Evolutionary conservation across 2,797 vertebrate species (phyloP), one percentile per base, ranked within the genome.

Genomic region (Apogon hyalosoma): DNA sequence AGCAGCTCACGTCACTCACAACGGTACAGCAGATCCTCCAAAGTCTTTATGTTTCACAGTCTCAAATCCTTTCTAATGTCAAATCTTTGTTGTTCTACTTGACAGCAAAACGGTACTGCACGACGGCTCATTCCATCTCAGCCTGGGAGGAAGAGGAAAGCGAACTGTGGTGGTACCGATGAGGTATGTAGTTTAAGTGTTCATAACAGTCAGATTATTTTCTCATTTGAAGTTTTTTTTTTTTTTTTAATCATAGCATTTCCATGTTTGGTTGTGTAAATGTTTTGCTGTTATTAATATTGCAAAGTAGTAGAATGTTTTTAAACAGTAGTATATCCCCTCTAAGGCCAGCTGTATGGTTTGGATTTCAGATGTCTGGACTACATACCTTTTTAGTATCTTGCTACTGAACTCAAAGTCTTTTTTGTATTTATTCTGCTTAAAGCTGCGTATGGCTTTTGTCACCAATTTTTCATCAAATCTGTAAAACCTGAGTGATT

Each of bases 131-230:
- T 96, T 77, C 93, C 96, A 0, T 80, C 95, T 42, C 95, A 95
- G 82, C 94, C 95, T 0, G 96, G 96, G 12, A 92, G 96, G 83
- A 98, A 97, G 81, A 93, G 96, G 53, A 98, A 98, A 71, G 95
- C 94, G 0, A 96, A 94, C 56, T 96, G 95, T 63, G 92, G 96
- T 28, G 94, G 93, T 63, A 87, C 94, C 0, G 96, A 97, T 4
- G 96, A 97, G 95, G 96, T 97, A 52, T 12, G 48, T 8, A n/a
- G 2, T 41, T 19, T 31, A 0, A 19, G 0, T 66, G 0, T 45
- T 53, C 8, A 51, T 53, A 7, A 40, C 16, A 18, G 10, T 14
- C 2, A 0, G 1, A 8, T 45, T 60, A 1, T 53, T 42, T 43
- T 7, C 1, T 10, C 8, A n/a, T 58, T 70, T 48, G 0, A 52